Evolutionary conservation across 1,140 invertebrate species (phyloP).

Genomic region (Phortica variegata): DNA sequence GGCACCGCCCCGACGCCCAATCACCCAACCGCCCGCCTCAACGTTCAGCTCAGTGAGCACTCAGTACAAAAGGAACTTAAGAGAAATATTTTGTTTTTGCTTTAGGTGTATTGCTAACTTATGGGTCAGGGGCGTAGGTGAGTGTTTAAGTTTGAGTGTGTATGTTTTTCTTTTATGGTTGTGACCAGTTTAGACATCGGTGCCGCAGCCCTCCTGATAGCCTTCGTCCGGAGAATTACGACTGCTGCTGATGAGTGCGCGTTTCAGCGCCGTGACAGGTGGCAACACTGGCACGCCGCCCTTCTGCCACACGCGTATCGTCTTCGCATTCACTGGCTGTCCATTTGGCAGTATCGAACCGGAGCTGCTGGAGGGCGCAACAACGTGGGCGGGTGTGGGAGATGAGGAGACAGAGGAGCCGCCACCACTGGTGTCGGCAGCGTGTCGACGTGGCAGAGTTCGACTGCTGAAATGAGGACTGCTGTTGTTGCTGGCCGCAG

Average conservation of each 20-base stretch:
- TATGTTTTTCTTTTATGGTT: background rate
- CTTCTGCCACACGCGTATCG: constrained; percentile 80
- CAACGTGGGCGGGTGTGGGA: constrained; percentile 16
- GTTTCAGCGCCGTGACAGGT: constrained; percentile 74
- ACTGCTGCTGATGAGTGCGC: constrained; percentile 73
- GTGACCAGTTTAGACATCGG: constrained; percentile 70
- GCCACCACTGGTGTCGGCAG: constrained; percentile 32
- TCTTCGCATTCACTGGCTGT: constrained; percentile 66
- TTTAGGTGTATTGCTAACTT: too few relatives aligned
- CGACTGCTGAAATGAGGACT: constrained; percentile 46
- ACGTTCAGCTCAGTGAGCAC: too few relatives aligned
- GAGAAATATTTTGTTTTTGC: too few relatives aligned
- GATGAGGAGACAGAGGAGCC: constrained; percentile 25
- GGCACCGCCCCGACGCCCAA: too few relatives aligned
- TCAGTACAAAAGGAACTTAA: too few relatives aligned
- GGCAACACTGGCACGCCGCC: constrained; percentile 78
- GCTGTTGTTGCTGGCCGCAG: constrained; percentile 24
- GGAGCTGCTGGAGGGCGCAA: constrained; percentile 29
- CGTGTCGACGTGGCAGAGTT: constrained; percentile 44
- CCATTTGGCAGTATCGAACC: constrained; percentile 49
- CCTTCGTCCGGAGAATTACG: constrained; percentile 86
- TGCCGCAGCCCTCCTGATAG: constrained; percentile 88
- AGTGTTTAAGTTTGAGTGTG: background rate
- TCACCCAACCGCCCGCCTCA: too few relatives aligned
- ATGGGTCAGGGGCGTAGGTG: background rate